Evolutionary conservation across 1,140 invertebrate genomes (phyloP).

Genomic region (Tetragnatha versicolor): DNA sequence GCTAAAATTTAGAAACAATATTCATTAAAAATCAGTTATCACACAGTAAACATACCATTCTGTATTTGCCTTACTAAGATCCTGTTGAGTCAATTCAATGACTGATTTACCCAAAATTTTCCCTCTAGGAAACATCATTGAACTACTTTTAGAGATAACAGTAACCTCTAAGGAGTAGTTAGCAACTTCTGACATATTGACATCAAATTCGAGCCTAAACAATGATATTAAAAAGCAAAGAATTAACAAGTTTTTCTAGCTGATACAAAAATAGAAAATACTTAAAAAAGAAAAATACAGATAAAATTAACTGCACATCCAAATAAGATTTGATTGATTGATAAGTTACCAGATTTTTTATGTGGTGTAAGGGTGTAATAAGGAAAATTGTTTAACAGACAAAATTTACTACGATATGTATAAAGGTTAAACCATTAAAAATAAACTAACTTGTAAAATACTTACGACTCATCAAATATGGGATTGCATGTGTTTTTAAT

Average conservation of each 20-base stretch:
- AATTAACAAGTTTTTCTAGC: background rate
- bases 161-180: slow-evolving; percentile 47
- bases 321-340: background rate
- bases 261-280: background rate
- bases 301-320: too few relatives aligned
- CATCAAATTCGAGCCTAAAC: slow-evolving; percentile 53
- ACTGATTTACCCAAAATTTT: slow-evolving; percentile 42
- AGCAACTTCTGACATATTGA: slow-evolving; percentile 47
- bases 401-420: background rate
- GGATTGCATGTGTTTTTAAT: slow-evolving; percentile 87
- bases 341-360: background rate
- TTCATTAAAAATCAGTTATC: too few relatives aligned
- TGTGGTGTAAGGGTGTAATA: too few relatives aligned
- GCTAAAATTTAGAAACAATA: background rate
- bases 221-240: background rate
- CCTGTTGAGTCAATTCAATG: slow-evolving; percentile 46
- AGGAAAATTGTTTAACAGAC: too few relatives aligned
- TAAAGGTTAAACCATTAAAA: background rate
- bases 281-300: too few relatives aligned
- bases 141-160: slow-evolving; percentile 46
- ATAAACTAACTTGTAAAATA: background rate
- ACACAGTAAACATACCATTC: slow-evolving; percentile 42
- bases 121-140: slow-evolving; percentile 49
- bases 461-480: slow-evolving; percentile 83
- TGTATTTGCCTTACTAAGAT: slow-evolving; percentile 53